These are phyloP conservation scores for Sciaenops ocellatus DNA, from an alignment of 2,797 vertebrate genomes.

Conservation along the genomic window DNA sequence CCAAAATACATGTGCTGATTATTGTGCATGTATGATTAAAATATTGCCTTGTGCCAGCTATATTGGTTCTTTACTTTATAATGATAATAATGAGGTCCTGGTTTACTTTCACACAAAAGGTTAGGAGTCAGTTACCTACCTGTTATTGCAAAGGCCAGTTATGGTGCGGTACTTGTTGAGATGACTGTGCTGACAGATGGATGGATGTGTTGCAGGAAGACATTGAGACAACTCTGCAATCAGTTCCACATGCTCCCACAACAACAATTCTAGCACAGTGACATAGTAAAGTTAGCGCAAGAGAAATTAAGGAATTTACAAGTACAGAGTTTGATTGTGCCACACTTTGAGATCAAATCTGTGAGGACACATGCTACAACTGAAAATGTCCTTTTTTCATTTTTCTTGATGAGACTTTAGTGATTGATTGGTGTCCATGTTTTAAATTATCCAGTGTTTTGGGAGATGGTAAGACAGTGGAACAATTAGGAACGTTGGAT, in stretches of 20 bases:
- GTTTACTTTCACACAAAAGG: neutral
- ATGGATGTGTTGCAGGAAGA: conserved; percentile 77
- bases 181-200: conserved; percentile 81
- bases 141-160: conserved; percentile 94
- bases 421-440: neutral
- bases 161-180: conserved; percentile 89
- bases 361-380: neutral
- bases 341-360: neutral
- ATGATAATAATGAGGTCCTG: too few species aligned
- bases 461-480: neutral
- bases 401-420: neutral
- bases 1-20: neutral
- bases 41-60: neutral
- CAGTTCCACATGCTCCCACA: conserved; percentile 79
- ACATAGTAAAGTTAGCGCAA: conserved; percentile 9
- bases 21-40: neutral
- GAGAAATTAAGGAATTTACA: neutral
- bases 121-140: conserved; percentile 76
- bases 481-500: neutral
- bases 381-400: neutral
- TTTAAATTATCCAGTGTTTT: neutral
- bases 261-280: conserved; percentile 80
- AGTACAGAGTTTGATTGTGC: neutral
- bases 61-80: neutral
- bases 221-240: conserved; percentile 89